Evolutionary conservation across 2,797 vertebrate species (phyloP), one percentile per base, ranked within the genome.

Genomic region (Leptatherina wallacei): DNA sequence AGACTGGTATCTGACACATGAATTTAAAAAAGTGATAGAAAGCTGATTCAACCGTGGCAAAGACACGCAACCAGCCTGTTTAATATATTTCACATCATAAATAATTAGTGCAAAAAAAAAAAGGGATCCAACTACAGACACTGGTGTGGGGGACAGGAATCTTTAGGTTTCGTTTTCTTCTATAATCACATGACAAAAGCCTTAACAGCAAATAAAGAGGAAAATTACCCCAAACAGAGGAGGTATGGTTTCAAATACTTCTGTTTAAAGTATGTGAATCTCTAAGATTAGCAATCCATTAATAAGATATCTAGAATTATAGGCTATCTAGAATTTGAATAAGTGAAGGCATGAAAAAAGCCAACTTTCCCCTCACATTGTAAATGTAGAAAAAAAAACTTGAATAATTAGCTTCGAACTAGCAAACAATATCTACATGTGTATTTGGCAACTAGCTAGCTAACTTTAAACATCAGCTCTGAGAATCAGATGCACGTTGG

Each of bases 61-160:
- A 44, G 16, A 6, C 5, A 84, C 85, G 65, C 44, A 81, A 79
- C 72, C 81, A 72, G 82, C 59, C 82, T 87, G 88, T 90, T 93
- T 87, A 71, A 83, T 85, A 78, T 59, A 85, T 87, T 90, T 88
- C 63, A 67, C 78, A 72, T 90, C 81, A 91, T 88, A 89, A 91
- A 93, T 89, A 90, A 89, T 86, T 65, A 78, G 83, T 90, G 88
- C 88, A 90, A 67, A 6, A 4, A 20, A 20, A 47, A 47, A 47
- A 20, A 62, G 65, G 69, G 87, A 59, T 91, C 87, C 77, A 84
- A 89, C 82, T 90, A 83, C 65, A 81, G 78, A 78, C 40, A 58
- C 44, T 56, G 14, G 52, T 12, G 14, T 20, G 42, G 18, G 16
- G 20, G n/a, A 33, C 18, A 12, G 40, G 58, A 54, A 11, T 24